Evolutionary conservation across 2,113 vertebrate genomes (phyloP).

Genomic region (Mesitornis unicolor): DNA sequence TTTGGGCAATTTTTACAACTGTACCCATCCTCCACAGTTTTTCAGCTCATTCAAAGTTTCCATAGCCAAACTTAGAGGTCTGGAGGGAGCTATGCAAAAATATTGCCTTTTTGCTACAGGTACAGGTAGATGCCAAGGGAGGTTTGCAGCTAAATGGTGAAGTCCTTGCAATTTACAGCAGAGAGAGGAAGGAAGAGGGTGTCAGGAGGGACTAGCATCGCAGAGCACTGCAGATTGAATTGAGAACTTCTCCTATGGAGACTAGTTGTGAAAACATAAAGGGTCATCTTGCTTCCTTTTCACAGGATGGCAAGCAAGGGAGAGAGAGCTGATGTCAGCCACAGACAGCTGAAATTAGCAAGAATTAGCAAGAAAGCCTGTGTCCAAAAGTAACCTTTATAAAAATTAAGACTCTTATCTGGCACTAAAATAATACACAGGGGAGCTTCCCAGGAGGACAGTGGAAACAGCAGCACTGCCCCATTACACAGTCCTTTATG

Average conservation of each 20-base stretch:
- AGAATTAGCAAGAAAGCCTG: background rate
- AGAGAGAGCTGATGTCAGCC: background rate
- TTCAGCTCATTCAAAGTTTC: background rate
- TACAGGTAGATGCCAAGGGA: background rate
- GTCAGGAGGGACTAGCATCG: background rate
- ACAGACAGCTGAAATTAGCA: background rate
- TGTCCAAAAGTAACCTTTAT: background rate
- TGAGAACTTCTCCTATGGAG: background rate
- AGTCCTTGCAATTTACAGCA: background rate
- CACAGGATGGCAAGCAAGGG: background rate
- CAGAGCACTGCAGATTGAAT: background rate
- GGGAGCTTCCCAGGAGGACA: background rate
- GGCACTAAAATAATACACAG: background rate
- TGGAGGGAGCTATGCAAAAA: background rate
- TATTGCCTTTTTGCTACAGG: background rate
- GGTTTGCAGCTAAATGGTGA: background rate
- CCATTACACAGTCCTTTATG: background rate
- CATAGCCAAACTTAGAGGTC: background rate
- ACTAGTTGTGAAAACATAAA: background rate
- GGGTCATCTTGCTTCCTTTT: slow-evolving; percentile 14
- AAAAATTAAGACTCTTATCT: background rate
- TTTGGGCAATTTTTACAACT: background rate
- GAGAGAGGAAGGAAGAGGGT: background rate
- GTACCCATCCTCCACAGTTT: background rate
- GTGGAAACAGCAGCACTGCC: background rate